These are phyloP conservation scores for Eutolmus rufibarbis DNA, from an alignment of 2,888 invertebrate species.

Conservation along the genomic window DNA sequence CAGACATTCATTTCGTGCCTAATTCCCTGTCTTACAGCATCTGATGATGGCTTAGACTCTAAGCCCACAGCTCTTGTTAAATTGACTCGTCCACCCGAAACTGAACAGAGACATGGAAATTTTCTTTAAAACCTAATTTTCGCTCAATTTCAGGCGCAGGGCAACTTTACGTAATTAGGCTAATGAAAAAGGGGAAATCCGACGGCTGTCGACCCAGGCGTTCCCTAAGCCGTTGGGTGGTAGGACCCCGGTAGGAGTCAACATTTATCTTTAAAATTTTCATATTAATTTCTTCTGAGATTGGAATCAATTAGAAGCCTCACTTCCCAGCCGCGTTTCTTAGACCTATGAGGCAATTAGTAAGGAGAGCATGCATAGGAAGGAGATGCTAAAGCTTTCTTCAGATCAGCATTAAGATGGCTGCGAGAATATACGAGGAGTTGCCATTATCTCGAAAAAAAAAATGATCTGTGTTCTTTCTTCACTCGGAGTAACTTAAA, in stretches of 20 bases:
- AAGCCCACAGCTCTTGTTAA: background rate
- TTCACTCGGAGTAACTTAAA: too few relatives aligned
- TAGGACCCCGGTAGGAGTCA: background rate
- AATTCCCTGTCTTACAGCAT: conserved; percentile 20
- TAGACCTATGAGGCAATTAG: background rate
- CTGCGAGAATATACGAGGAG: background rate
- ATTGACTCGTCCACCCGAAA: background rate
- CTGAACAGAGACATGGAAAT: background rate
- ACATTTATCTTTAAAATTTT: background rate
- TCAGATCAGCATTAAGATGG: background rate
- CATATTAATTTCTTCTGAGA: conserved; percentile 15
- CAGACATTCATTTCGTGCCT: conserved; percentile 5
- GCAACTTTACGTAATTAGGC: conserved; percentile 1
- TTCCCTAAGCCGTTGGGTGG: background rate
- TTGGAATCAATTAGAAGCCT: background rate
- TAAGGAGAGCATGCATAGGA: background rate
- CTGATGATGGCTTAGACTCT: background rate
- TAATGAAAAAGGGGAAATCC: background rate
- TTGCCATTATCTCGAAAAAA: background rate
- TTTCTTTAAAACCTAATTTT: conserved; percentile 25
- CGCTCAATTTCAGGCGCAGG: conserved; percentile 4
- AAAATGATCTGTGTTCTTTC: too few relatives aligned
- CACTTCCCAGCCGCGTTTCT: background rate
- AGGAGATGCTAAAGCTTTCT: background rate
- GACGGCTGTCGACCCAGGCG: background rate